These are phyloP conservation scores for Caerostris extrusa DNA, from an alignment of 1,140 invertebrate genomes.

Conservation along the genomic window DNA sequence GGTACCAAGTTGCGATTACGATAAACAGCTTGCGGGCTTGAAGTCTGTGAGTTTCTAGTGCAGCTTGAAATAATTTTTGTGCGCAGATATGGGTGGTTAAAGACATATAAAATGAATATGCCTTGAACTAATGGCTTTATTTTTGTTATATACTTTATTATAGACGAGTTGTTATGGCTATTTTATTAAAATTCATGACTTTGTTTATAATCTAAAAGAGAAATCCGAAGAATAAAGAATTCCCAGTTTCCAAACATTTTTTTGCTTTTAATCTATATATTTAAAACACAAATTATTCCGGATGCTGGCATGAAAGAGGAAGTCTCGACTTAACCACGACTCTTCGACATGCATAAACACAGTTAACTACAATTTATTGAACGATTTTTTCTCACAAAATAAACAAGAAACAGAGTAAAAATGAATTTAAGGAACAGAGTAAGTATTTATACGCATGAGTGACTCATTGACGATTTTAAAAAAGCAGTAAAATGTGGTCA, in stretches of 20 bases:
- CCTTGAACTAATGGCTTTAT: no score
- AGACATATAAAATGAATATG: no score
- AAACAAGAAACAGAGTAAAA: slow-evolving; percentile 45
- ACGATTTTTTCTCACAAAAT: slow-evolving; percentile 7
- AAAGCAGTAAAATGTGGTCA: slow-evolving; percentile 55
- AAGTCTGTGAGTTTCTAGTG: no score
- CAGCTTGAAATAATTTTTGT: no score
- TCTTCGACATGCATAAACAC: not conserved
- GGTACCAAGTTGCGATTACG: no score
- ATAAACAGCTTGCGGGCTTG: no score
- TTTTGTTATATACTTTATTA: no score
- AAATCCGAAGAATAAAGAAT: not conserved
- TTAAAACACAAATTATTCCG: not conserved
- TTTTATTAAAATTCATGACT: no score
- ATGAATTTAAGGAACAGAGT: slow-evolving; percentile 44
- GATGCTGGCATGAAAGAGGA: not conserved
- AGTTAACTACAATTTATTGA: slow-evolving; percentile 20
- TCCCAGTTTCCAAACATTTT: not conserved
- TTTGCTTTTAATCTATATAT: not conserved
- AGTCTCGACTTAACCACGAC: not conserved
- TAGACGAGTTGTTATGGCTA: no score
- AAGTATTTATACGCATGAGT: slow-evolving; percentile 55
- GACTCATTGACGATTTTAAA: slow-evolving; percentile 46
- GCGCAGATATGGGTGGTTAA: no score
- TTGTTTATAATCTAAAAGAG: no score